Evolutionary conservation across 1,140 invertebrate genomes (phyloP).

Genomic region (Polypedilum pembai): DNA sequence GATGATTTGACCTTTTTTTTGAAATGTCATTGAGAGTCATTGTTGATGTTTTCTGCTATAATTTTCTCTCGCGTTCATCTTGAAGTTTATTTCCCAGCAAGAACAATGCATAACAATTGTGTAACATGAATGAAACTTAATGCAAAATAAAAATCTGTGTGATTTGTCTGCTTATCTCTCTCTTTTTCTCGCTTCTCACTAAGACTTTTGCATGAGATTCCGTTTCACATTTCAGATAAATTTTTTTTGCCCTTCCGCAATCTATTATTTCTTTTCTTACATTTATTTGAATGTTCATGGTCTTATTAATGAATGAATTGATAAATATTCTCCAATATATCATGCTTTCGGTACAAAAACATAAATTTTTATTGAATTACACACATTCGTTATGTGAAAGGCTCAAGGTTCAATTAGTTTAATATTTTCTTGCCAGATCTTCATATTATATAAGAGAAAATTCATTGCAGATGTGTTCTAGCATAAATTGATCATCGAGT

Average conservation of each 20-base stretch:
- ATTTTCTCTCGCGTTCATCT: not conserved
- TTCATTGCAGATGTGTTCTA: not conserved
- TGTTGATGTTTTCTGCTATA: not conserved
- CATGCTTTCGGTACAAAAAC: not conserved
- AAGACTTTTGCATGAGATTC: constrained; percentile 3
- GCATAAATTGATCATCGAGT: not conserved
- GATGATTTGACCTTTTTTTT: constrained; percentile 8
- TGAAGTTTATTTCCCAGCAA: not conserved
- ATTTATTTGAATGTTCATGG: constrained; percentile 5
- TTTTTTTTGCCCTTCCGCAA: constrained; percentile 15
- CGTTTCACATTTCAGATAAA: not conserved
- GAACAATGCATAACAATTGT: constrained; percentile 1
- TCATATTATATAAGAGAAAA: not conserved
- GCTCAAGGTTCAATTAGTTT: not conserved
- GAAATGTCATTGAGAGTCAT: not conserved
- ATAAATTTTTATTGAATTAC: not conserved
- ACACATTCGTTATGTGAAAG: not conserved
- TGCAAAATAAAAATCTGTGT: not conserved
- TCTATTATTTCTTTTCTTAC: constrained; percentile 8
- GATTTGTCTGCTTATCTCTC: not conserved
- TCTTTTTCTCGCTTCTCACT: too few relatives aligned
- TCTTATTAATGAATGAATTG: not conserved
- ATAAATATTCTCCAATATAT: not conserved
- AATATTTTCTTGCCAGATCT: not conserved
- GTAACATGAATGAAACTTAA: not conserved